These are phyloP conservation scores for Papilio aristodemus DNA, from an alignment of 1,140 invertebrate genomes.

Conservation along the genomic window DNA sequence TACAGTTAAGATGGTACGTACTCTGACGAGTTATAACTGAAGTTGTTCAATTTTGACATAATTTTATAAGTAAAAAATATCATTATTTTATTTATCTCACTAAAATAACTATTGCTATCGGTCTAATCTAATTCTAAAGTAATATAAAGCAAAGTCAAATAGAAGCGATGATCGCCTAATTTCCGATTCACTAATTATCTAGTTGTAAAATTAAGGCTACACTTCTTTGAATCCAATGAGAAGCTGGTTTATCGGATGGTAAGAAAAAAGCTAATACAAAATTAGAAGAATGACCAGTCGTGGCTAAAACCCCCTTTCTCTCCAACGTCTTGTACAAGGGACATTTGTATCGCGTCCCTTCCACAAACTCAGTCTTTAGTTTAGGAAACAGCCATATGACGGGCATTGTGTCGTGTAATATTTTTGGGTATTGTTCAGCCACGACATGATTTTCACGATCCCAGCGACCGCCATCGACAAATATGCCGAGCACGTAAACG, in stretches of 20 bases:
- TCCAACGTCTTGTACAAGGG: conserved; percentile 95
- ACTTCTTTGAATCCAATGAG: conserved; percentile 94
- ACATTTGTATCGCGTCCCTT: conserved; percentile 85
- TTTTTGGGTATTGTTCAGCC: conserved; percentile 90
- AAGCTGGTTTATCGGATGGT: conserved; percentile 84
- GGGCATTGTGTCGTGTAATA: conserved; percentile 90
- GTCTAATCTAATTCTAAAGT: background rate
- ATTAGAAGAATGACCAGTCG: conserved; percentile 95
- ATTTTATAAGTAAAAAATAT: no score
- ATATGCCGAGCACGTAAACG: conserved; percentile 91
- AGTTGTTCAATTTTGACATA: no score
- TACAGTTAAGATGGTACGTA: no score
- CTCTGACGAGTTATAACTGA: no score
- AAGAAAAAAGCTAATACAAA: conserved; percentile 91
- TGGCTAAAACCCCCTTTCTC: conserved; percentile 89
- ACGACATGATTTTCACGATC: conserved; percentile 82
- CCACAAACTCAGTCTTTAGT: conserved; percentile 79
- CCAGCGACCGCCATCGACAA: conserved; percentile 92
- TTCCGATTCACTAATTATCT: conserved; percentile 80
- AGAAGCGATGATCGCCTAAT: background rate
- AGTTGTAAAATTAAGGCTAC: conserved; percentile 92
- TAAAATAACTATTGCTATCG: background rate
- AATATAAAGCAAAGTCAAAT: background rate
- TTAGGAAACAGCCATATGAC: conserved; percentile 86
- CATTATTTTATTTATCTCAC: background rate